phyloP scores from a whole-genome alignment of 37 sponge, comb jelly and placozoan species.

The Agelas oroides region DNA sequence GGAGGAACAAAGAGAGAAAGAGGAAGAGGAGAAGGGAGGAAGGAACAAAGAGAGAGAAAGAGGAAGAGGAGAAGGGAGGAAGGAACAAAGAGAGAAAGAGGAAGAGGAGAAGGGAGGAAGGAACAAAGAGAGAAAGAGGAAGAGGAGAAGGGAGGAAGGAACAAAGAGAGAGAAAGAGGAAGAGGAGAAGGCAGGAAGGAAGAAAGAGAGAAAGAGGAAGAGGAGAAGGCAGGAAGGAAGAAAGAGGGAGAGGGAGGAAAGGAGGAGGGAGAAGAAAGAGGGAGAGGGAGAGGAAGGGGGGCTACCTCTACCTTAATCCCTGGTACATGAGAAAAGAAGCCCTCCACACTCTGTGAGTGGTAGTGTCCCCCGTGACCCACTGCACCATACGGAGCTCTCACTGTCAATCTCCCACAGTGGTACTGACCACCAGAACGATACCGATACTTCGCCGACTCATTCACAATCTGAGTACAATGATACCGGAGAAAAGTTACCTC shows the following conservation, averaged over 20 bases:
- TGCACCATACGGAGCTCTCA: slow-evolving; percentile 96
- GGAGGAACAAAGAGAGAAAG: background rate
- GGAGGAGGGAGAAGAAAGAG: background rate
- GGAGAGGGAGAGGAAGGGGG: background rate
- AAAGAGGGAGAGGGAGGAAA: background rate
- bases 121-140: background rate
- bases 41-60: background rate
- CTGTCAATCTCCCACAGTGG: slow-evolving; percentile 93
- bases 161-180: background rate
- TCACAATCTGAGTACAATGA: slow-evolving; percentile 76
- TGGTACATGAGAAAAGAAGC: slow-evolving; percentile 90
- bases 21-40: background rate
- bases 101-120: background rate
- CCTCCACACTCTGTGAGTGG: slow-evolving; percentile 98
- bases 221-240: background rate
- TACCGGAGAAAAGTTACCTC: background rate
- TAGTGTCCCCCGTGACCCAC: slow-evolving; percentile 98
- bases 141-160: background rate
- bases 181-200: too few species aligned
- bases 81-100: background rate
- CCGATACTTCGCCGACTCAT: slow-evolving; percentile 96
- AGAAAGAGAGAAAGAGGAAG: background rate
- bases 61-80: background rate
- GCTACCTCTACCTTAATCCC: slow-evolving; percentile 83
- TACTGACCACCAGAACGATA: slow-evolving; percentile 91